Evolutionary conservation across 2,888 invertebrate species (phyloP), one percentile per base, ranked within the genome.

Genomic region (Drosophila recens): DNA sequence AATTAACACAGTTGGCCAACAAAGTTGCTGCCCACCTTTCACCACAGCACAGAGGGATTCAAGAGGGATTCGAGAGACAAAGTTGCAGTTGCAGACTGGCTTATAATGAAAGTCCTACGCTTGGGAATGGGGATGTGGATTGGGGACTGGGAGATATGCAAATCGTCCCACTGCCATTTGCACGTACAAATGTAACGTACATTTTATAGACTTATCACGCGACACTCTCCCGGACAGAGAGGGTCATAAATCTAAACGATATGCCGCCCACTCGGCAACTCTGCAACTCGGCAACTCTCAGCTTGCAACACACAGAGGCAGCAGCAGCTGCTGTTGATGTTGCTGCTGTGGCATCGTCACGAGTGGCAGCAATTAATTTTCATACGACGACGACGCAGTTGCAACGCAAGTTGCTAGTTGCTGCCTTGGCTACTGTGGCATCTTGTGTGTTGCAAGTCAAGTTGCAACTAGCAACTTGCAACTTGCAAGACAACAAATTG

Each of bases 321-420:
- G 27, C 17, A 36, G 51, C 17, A 43, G 43, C 52, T 34, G 27
- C 30, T n/a, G 27, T 38, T 49, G 20, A 15, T 15, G 27, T 15
- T 15, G 57, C 23, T 42, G 15, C 33, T 40, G 46, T 58, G 43
- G 56, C 83, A 74, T 72, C 80, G 89, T 87, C 87, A 87, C 87
- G 87, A 90, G 80, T 88, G 87, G 86, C 90, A 80, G 88, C 90
- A 87, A 90, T 90, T 87, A 87, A 87, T 87, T 87, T 82, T 86
- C 88, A 87, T 88, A 86, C 86, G 89, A 38, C 86, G 89, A 38
- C 38, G 38, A 40, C 38, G 82, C 86, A 85, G 79, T 59, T 68
- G 78, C 62, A 30, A 23, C 36, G 36, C 36, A 36, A 65, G 57
- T 51, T 52, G 36, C 54, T 51, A 36, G 36, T 36, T 34, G 34